Conservation (phyloP, 37 sponge, comb jelly and placozoan species). For the Haliclona indistincta region DNA sequence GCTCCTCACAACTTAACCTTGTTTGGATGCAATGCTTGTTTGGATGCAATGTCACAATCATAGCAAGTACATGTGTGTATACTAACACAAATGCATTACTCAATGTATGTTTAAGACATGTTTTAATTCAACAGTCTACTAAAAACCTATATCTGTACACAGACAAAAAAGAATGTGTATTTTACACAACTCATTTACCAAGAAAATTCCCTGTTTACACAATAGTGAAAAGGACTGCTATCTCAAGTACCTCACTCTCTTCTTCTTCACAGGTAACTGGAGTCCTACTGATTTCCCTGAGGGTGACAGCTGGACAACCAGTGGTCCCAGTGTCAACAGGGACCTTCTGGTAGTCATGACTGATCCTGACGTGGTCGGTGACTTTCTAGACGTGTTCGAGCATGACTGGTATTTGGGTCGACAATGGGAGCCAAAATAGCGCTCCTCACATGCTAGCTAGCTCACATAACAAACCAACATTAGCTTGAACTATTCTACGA, state of each 20-base stretch:
- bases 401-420: slow-evolving; percentile 68
- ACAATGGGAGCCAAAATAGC: slow-evolving; percentile 56
- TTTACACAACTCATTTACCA: background rate
- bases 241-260: background rate
- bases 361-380: slow-evolving; percentile 22
- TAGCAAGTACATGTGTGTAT: too few relatives aligned
- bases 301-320: slow-evolving; percentile 9
- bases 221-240: background rate
- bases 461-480: background rate
- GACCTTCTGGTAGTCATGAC: slow-evolving; percentile 67
- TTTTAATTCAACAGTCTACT: too few relatives aligned
- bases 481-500: too few relatives aligned
- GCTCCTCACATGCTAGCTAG: background rate
- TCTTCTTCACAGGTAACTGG: slow-evolving; percentile 72
- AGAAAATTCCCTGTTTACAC: background rate
- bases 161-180: too few relatives aligned
- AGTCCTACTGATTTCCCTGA: slow-evolving; percentile 81
- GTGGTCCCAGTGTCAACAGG: slow-evolving; percentile 52
- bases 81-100: too few relatives aligned
- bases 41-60: too few relatives aligned
- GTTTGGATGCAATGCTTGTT: too few relatives aligned
- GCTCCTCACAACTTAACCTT: too few relatives aligned
- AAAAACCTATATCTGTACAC: too few relatives aligned
- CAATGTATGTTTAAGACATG: too few relatives aligned
- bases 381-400: slow-evolving; percentile 51